Evolutionary conservation across 2,888 invertebrate genomes (phyloP).

Genomic region (Metallyticus violacea): DNA sequence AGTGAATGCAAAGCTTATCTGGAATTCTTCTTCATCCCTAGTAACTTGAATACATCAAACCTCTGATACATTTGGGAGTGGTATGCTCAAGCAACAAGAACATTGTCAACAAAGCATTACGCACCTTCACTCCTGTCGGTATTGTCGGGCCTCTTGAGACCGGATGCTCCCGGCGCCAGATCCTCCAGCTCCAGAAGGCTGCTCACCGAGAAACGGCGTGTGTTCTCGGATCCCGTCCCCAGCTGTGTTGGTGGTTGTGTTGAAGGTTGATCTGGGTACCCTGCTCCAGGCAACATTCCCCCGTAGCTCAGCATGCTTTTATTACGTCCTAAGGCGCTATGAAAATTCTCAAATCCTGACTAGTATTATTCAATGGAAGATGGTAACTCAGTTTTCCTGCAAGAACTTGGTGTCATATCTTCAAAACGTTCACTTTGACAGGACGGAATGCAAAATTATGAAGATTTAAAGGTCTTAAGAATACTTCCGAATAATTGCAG

Average conservation of each 20-base stretch:
- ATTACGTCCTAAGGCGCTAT: background rate
- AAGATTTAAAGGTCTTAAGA: background rate
- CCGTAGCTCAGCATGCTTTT: slow-evolving; percentile 30
- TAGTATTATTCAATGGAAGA: background rate
- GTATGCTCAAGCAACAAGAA: background rate
- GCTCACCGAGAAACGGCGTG: slow-evolving; percentile 33
- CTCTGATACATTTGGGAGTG: background rate
- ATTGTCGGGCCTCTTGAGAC: slow-evolving; percentile 6
- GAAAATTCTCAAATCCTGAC: background rate
- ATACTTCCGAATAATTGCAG: background rate
- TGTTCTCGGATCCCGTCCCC: slow-evolving; percentile 21
- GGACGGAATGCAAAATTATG: background rate
- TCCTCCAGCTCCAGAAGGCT: slow-evolving; percentile 32
- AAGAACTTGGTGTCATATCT: background rate
- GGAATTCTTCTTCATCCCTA: no score
- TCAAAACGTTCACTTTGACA: background rate
- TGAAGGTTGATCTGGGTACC: background rate
- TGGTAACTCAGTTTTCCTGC: background rate
- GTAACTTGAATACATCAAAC: no score
- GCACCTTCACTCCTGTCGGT: slow-evolving; percentile 27
- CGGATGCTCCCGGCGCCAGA: slow-evolving; percentile 7
- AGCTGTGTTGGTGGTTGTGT: background rate
- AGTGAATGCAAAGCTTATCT: no score
- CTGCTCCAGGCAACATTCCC: slow-evolving; percentile 2
- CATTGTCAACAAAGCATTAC: background rate